phyloP scores from a whole-genome alignment of 2,113 vertebrate genomes.

The Macquaria ambigua region DNA sequence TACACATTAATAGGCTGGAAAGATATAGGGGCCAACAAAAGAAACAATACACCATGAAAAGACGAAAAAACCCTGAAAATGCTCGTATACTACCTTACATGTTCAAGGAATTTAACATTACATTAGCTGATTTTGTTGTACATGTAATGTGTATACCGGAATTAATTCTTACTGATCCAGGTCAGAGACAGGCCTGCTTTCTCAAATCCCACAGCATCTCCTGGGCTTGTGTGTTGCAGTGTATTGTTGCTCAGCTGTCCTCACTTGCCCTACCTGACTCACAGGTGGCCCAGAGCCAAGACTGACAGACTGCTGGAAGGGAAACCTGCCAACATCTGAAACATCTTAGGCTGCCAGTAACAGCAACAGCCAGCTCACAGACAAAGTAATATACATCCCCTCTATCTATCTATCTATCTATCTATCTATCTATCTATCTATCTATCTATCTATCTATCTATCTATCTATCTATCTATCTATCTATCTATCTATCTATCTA shows the following conservation, averaged over 20 bases:
- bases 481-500: too few species aligned
- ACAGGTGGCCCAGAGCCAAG: constrained; percentile 64
- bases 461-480: too few species aligned
- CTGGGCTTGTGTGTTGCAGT: constrained; percentile 35
- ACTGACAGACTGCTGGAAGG: constrained; percentile 67
- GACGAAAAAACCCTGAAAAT: not conserved
- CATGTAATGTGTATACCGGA: not conserved
- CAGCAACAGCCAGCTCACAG: constrained; percentile 21
- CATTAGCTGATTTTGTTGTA: constrained; percentile 3
- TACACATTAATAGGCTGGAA: not conserved
- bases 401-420: not conserved
- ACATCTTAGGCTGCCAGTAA: constrained; percentile 54
- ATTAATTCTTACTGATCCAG: constrained; percentile 46
- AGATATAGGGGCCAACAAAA: not conserved
- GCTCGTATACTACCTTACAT: not conserved
- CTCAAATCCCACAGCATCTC: constrained; percentile 59
- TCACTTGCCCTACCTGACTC: constrained; percentile 71
- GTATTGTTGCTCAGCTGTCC: constrained; percentile 68
- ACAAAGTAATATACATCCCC: constrained; percentile 33
- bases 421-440: not conserved
- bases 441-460: not conserved
- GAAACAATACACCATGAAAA: not conserved
- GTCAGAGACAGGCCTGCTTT: constrained; percentile 41
- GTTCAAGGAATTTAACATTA: not conserved
- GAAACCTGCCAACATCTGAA: constrained; percentile 67